Conservation (phyloP, 2,113 vertebrate species). For the Ochotona princeps region DNA sequence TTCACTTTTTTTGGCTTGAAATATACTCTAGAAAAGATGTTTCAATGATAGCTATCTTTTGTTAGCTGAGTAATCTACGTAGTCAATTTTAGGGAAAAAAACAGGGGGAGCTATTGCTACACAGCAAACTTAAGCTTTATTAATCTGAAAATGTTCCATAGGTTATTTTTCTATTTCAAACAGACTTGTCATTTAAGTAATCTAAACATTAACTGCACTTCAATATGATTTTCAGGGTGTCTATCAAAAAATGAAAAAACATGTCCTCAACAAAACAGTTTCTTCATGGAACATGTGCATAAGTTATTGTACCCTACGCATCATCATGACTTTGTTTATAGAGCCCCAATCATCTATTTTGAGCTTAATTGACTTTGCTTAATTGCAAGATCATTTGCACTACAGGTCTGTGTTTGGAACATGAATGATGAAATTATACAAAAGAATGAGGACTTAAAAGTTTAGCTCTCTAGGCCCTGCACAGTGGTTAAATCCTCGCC, state of each 20-base stretch:
- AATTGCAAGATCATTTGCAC: not conserved
- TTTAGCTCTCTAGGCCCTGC: too few species aligned
- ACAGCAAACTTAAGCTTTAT: not conserved
- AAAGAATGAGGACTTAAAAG: not conserved
- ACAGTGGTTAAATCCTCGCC: too few species aligned
- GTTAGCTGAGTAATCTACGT: not conserved
- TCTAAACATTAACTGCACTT: not conserved
- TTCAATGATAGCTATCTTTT: slow-evolving; percentile 1
- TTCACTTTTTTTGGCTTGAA: slow-evolving; percentile 5
- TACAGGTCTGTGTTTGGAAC: not conserved
- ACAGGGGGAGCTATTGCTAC: not conserved
- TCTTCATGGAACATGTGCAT: not conserved
- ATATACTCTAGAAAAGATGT: slow-evolving; percentile 7
- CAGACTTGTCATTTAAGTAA: not conserved
- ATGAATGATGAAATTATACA: not conserved
- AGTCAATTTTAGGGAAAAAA: not conserved
- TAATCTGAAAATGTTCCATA: slow-evolving; percentile 12
- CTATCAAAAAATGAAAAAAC: not conserved
- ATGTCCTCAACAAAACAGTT: not conserved
- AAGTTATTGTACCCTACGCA: not conserved
- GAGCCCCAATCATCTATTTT: not conserved
- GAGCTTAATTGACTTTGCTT: not conserved
- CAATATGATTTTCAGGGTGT: not conserved
- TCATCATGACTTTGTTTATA: not conserved
- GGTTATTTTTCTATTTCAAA: not conserved